Evolutionary conservation across 2,888 invertebrate genomes (phyloP).

Genomic region (Aethes cnicana): DNA sequence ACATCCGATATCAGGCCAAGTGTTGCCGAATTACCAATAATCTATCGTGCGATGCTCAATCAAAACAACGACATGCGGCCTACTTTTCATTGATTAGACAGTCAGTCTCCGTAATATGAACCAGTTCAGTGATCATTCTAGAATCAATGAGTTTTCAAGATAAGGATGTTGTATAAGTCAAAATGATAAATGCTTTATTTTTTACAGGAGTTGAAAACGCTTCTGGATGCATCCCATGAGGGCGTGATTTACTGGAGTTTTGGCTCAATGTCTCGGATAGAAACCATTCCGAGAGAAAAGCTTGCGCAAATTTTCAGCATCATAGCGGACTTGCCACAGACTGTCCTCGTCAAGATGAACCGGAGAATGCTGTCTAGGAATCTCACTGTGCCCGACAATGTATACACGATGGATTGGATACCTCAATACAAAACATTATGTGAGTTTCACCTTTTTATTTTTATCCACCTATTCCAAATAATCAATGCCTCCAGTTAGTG

Average conservation of each 20-base stretch:
- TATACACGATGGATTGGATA: slow-evolving; percentile 78
- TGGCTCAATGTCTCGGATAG: slow-evolving; percentile 82
- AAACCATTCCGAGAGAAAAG: slow-evolving; percentile 74
- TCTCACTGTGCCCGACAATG: slow-evolving; percentile 73
- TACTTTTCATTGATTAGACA: slow-evolving; percentile 34
- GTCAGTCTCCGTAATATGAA: slow-evolving; percentile 11
- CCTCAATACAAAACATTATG: slow-evolving; percentile 80
- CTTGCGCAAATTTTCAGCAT: slow-evolving; percentile 73
- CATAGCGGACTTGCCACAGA: slow-evolving; percentile 76
- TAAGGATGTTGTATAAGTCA: too few relatives aligned
- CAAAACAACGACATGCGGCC: slow-evolving; percentile 39
- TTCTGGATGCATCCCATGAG: slow-evolving; percentile 68
- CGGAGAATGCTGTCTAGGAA: slow-evolving; percentile 68
- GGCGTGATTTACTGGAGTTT: slow-evolving; percentile 83
- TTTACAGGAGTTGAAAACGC: slow-evolving; percentile 63
- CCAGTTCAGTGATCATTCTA: not conserved
- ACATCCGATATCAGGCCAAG: slow-evolving; percentile 55
- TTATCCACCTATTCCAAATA: not conserved
- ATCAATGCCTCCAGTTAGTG: not conserved
- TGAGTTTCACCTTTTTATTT: slow-evolving; percentile 49
- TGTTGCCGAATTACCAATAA: slow-evolving; percentile 48
- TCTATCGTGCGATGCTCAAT: slow-evolving; percentile 24
- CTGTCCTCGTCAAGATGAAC: slow-evolving; percentile 81
- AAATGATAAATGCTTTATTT: slow-evolving; percentile 11
- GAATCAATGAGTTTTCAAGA: not conserved